Percentiles rank a stretch among this genome's conserved stretches.
Conservation (phyloP, 2,888 invertebrate species). For the Cheilosia vulpina region DNA sequence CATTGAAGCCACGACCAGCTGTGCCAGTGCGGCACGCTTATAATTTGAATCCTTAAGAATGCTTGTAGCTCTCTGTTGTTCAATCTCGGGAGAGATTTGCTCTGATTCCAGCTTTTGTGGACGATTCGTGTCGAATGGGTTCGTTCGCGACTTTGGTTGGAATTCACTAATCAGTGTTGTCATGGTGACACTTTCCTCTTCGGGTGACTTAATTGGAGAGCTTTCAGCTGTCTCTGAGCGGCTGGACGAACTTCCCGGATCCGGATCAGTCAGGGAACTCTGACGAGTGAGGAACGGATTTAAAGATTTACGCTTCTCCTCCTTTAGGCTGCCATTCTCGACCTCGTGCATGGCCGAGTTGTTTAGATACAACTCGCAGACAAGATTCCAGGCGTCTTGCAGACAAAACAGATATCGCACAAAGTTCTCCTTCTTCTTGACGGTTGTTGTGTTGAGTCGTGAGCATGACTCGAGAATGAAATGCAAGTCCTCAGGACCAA, state of each 20-base stretch:
- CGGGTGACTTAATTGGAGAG: slow-evolving; percentile 80
- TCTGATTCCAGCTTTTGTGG: slow-evolving; percentile 84
- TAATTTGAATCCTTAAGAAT: slow-evolving; percentile 95
- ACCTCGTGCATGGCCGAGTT: slow-evolving; percentile 82
- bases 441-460: slow-evolving; percentile 84
- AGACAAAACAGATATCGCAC: slow-evolving; percentile 86
- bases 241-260: slow-evolving; percentile 75
- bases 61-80: slow-evolving; percentile 91
- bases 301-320: slow-evolving; percentile 74
- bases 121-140: slow-evolving; percentile 83
- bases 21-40: slow-evolving; percentile 92
- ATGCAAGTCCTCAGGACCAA: slow-evolving; percentile 86
- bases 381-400: slow-evolving; percentile 86
- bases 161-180: slow-evolving; percentile 83
- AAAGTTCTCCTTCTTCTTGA: slow-evolving; percentile 85
- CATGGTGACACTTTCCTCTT: slow-evolving; percentile 83
- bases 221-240: slow-evolving; percentile 76
- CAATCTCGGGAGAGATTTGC: slow-evolving; percentile 92
- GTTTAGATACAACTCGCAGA: slow-evolving; percentile 86
- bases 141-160: slow-evolving; percentile 82
- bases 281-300: slow-evolving; percentile 60
- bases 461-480: slow-evolving; percentile 87
- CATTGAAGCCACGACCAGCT: slow-evolving; percentile 93
- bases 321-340: slow-evolving; percentile 80
- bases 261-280: slow-evolving; percentile 59